Percentiles rank a stretch among this genome's conserved stretches.
Evolutionary conservation across 2,797 vertebrate genomes (phyloP).

Genomic region (Parauchenoglanis ngamensis): DNA sequence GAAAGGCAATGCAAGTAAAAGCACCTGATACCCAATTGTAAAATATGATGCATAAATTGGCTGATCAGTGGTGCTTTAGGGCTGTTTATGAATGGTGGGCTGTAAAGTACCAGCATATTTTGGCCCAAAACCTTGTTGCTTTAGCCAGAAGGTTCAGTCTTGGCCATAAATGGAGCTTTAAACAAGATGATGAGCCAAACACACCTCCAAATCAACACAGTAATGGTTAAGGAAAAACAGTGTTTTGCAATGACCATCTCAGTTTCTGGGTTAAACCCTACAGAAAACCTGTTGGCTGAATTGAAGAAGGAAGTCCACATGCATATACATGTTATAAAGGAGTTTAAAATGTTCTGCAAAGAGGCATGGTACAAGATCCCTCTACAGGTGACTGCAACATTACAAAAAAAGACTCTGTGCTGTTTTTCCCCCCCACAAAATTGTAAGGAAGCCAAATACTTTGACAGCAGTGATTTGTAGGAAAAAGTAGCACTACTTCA

Average conservation of each 20-base stretch:
- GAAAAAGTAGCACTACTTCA: neutral
- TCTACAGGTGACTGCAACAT: neutral
- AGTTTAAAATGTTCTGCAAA: neutral
- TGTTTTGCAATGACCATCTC: neutral
- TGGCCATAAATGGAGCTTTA: neutral
- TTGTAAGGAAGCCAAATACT: neutral
- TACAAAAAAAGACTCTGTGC: neutral
- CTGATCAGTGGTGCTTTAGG: neutral
- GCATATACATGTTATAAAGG: neutral
- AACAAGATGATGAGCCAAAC: neutral
- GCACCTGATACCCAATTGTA: neutral
- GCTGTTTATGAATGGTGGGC: neutral
- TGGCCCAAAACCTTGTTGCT: neutral
- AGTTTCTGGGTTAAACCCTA: neutral
- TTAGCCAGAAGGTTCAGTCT: neutral
- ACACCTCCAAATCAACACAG: neutral
- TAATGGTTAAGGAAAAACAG: neutral
- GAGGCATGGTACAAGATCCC: neutral
- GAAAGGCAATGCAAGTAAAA: neutral
- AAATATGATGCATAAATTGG: neutral
- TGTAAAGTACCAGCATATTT: neutral
- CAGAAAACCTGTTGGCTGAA: neutral
- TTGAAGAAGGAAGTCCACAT: neutral
- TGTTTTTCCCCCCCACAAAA: neutral
- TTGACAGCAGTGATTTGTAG: neutral